phyloP scores from a whole-genome alignment of 2,113 vertebrate genomes.

The Ammospiza nelsoni region DNA sequence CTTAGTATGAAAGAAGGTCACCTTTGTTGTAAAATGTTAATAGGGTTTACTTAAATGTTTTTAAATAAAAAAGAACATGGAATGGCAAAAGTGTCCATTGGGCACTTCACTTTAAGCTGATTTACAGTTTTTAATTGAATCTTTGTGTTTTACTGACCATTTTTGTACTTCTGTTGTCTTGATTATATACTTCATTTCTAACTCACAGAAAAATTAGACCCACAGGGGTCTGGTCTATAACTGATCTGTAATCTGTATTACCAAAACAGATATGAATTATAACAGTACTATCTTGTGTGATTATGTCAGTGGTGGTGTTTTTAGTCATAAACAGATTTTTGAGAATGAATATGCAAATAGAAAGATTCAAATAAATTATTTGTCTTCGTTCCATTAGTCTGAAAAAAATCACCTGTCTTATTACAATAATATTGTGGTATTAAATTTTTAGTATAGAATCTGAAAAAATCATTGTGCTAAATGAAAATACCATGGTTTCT shows the following conservation, averaged over 20 bases:
- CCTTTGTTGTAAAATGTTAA: not conserved
- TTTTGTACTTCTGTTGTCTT: not conserved
- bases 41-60: not conserved
- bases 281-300: not conserved
- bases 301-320: not conserved
- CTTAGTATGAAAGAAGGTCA: not conserved
- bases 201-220: not conserved
- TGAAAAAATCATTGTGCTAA: not conserved
- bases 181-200: not conserved
- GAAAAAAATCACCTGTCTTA: not conserved
- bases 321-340: not conserved
- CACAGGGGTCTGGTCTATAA: not conserved
- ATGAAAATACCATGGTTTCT: not conserved
- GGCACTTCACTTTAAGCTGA: not conserved
- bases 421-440: not conserved
- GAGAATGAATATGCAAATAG: not conserved
- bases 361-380: not conserved
- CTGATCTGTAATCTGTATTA: not conserved
- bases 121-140: not conserved
- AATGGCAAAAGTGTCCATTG: not conserved
- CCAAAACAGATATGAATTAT: not conserved
- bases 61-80: not conserved
- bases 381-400: not conserved
- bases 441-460: not conserved
- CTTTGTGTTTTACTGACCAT: not conserved